Conservation (phyloP, 92 coral and sea anemone species). For the Parazoanthus darwini region DNA sequence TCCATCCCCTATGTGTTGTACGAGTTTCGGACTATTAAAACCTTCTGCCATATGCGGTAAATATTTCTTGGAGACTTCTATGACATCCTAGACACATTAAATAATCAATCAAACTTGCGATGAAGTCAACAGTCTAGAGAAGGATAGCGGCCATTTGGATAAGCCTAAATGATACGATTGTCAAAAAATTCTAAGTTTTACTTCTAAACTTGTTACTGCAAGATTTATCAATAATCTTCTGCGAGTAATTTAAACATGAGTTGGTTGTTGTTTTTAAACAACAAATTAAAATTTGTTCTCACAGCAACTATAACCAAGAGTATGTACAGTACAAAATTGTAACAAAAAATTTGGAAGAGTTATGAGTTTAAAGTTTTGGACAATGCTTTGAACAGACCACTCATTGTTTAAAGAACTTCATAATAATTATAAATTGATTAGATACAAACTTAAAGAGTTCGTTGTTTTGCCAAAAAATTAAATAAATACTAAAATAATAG, state of each 20-base stretch:
- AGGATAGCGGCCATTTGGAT: no score
- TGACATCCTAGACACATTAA: slow-evolving; percentile 71
- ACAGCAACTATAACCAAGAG: background rate
- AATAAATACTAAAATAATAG: no score
- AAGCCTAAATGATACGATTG: background rate
- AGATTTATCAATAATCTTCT: background rate
- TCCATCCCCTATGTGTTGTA: slow-evolving; percentile 94
- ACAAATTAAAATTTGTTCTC: no score
- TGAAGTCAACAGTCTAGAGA: background rate
- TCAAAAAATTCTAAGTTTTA: no score
- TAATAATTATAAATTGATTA: no score
- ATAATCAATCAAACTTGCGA: background rate
- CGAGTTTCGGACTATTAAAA: slow-evolving; percentile 78
- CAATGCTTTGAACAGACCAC: no score
- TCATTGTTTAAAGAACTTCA: no score
- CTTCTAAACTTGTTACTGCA: background rate
- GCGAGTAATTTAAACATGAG: background rate
- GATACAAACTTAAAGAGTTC: no score
- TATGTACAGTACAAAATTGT: background rate
- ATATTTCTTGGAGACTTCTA: slow-evolving; percentile 79
- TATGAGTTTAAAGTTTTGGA: no score
- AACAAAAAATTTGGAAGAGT: background rate
- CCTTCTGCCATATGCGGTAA: slow-evolving; percentile 89
- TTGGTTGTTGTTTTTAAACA: background rate
- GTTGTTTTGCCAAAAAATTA: no score